Conservation (phyloP, 2,888 invertebrate genomes). For the Agriopis leucophaearia region DNA sequence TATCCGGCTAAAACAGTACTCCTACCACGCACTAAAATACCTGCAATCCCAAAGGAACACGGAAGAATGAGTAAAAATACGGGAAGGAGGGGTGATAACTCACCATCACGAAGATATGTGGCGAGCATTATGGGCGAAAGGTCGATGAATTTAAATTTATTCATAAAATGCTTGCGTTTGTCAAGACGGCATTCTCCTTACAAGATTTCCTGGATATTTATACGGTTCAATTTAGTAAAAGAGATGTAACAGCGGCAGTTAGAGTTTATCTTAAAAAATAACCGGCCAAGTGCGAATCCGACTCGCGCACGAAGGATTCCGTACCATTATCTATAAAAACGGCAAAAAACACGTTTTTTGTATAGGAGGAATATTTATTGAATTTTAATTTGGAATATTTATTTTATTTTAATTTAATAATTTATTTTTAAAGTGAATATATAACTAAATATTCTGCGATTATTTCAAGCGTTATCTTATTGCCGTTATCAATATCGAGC, state of each 20-base stretch:
- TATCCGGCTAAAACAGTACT: slow-evolving; percentile 17
- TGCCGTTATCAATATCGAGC: too few relatives aligned
- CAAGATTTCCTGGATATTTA: slow-evolving; percentile 32
- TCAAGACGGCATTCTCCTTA: slow-evolving; percentile 43
- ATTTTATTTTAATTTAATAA: too few relatives aligned
- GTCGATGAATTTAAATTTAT: slow-evolving; percentile 61
- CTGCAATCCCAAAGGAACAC: slow-evolving; percentile 41
- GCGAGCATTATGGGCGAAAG: slow-evolving; percentile 51
- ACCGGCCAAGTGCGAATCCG: too few relatives aligned
- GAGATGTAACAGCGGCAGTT: slow-evolving; percentile 1
- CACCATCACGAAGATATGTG: slow-evolving; percentile 56
- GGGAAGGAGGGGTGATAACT: slow-evolving; percentile 50
- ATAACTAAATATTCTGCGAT: too few relatives aligned
- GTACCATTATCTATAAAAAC: too few relatives aligned
- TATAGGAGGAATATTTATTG: too few relatives aligned
- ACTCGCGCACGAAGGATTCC: too few relatives aligned
- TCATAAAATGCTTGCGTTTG: slow-evolving; percentile 53
- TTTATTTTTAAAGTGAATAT: too few relatives aligned
- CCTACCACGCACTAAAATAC: background rate
- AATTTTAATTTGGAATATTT: too few relatives aligned
- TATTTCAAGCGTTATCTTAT: too few relatives aligned
- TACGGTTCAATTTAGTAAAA: slow-evolving; percentile 17
- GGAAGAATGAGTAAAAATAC: slow-evolving; percentile 54
- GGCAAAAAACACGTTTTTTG: too few relatives aligned
- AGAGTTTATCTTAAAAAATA: too few relatives aligned